These are phyloP conservation scores for Urechis unicinctus DNA, from an alignment of 2,888 invertebrate species.

Conservation along the genomic window DNA sequence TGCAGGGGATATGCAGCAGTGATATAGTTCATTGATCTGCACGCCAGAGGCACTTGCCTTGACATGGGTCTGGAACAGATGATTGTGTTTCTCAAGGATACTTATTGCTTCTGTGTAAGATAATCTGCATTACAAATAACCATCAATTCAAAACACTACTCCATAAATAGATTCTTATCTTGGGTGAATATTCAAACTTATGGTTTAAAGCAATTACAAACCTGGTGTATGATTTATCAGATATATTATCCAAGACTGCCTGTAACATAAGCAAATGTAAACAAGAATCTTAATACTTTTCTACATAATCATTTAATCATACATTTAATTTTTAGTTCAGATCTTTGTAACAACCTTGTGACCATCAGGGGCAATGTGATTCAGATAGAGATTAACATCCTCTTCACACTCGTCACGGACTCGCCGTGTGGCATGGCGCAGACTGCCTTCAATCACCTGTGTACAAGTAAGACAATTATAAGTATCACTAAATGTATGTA, in stretches of 20 bases:
- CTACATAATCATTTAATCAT: too few relatives aligned
- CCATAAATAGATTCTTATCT: not conserved
- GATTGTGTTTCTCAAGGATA: conserved; percentile 31
- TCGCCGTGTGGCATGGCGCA: not conserved
- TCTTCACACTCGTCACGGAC: conserved; percentile 7
- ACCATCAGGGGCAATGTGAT: conserved; percentile 11
- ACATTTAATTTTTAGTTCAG: not conserved
- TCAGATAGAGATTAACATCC: conserved; percentile 23
- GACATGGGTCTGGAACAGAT: conserved; percentile 26
- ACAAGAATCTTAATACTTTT: too few relatives aligned
- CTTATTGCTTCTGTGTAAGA: conserved; percentile 47
- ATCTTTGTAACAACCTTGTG: conserved; percentile 16
- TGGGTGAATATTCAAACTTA: not conserved
- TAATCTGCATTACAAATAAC: conserved; percentile 28
- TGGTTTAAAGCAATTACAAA: too few relatives aligned
- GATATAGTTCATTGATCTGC: not conserved
- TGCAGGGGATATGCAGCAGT: not conserved
- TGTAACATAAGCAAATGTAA: too few relatives aligned
- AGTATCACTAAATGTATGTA: too few relatives aligned
- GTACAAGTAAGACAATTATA: too few relatives aligned
- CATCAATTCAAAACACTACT: not conserved
- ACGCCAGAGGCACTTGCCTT: conserved; percentile 15
- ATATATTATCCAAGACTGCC: too few relatives aligned
- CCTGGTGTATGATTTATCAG: too few relatives aligned
- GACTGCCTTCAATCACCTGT: too few relatives aligned